Evolutionary conservation across 2,888 invertebrate species (phyloP).

Genomic region (Sinelater perroti): DNA sequence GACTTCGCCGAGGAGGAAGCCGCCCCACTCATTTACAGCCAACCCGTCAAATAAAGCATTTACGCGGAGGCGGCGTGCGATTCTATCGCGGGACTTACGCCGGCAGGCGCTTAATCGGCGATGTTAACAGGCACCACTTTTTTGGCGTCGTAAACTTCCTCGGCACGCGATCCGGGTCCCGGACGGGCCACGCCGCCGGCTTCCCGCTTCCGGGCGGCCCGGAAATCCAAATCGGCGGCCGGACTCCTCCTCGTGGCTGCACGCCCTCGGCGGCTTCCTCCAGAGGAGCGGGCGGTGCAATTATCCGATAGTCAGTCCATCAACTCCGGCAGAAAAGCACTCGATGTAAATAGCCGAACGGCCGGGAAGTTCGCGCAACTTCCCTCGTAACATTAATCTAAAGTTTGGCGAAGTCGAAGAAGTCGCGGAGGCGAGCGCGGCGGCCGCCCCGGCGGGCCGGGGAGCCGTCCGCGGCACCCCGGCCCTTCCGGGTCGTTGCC

Average conservation of each 20-base stretch:
- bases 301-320: conserved; percentile 47
- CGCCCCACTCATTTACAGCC: no score
- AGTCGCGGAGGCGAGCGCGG: conserved; percentile 16
- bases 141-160: conserved; percentile 4
- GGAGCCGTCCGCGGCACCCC: not conserved
- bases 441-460: not conserved
- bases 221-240: conserved; percentile 2
- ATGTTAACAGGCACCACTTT: conserved; percentile 16
- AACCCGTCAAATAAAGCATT: no score
- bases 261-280: conserved; percentile 15
- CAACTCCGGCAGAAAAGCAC: conserved; percentile 48
- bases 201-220: not conserved
- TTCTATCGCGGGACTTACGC: conserved; percentile 24
- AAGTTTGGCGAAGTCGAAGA: conserved; percentile 43
- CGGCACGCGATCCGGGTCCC: not conserved
- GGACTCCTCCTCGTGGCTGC: conserved; percentile 4
- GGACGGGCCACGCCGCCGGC: not conserved
- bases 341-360: conserved; percentile 53
- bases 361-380: conserved; percentile 51
- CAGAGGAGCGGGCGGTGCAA: conserved; percentile 43
- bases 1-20: conserved; percentile 19
- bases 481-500: not conserved
- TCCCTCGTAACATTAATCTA: conserved; percentile 53
- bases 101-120: conserved; percentile 17
- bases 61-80: conserved; percentile 32